phyloP scores from a whole-genome alignment of 2,888 invertebrate genomes.

The Palloptera scutellata region DNA sequence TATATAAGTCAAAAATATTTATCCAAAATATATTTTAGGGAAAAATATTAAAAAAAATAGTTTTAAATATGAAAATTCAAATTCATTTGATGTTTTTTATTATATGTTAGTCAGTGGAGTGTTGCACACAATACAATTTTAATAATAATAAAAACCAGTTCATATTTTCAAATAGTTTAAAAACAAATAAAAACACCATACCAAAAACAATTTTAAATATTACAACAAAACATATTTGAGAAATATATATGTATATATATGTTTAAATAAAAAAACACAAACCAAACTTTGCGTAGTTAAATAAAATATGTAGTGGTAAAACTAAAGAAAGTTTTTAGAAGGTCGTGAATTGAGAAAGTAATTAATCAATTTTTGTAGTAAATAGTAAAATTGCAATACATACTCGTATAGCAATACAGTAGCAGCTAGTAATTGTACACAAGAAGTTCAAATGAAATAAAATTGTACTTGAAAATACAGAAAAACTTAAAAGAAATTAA shows the following conservation, averaged over 20 bases:
- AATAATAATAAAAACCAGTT: conserved; percentile 44
- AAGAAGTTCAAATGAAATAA: no score
- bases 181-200: conserved; percentile 40
- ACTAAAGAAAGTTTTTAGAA: conserved; percentile 7
- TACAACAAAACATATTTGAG: conserved; percentile 35
- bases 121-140: neutral
- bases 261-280: conserved; percentile 4
- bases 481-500: neutral
- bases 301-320: conserved; percentile 4
- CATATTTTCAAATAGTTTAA: conserved; percentile 44
- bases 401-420: neutral
- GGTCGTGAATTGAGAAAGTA: no score
- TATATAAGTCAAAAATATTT: conserved; percentile 48
- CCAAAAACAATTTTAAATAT: conserved; percentile 37
- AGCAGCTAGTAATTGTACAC: no score
- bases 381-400: neutral
- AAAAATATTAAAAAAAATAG: conserved; percentile 32
- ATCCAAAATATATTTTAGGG: no score
- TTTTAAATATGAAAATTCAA: conserved; percentile 30
- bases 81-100: conserved; percentile 5
- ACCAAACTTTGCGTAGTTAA: neutral
- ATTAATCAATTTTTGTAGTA: no score
- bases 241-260: neutral
- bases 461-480: neutral
- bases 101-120: neutral